phyloP scores from a whole-genome alignment of 2,113 vertebrate genomes.

The Engraulis encrasicolus region DNA sequence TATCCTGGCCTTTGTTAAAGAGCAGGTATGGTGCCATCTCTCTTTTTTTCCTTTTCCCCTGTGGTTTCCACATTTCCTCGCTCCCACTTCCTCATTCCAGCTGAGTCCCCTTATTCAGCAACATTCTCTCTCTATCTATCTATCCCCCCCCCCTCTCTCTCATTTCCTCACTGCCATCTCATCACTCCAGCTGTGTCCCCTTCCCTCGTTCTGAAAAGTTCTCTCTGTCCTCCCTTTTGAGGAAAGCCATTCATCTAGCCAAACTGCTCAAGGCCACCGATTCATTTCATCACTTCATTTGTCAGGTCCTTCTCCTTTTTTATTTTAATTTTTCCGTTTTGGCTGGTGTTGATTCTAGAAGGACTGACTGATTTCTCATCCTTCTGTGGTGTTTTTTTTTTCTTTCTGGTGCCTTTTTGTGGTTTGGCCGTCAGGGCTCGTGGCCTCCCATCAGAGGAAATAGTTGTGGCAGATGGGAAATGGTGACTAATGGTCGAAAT shows the following conservation, averaged over 20 bases:
- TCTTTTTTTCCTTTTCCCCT: not conserved
- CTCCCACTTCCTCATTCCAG: no score
- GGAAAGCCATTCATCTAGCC: not conserved
- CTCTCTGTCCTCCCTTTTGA: not conserved
- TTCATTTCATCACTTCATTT: not conserved
- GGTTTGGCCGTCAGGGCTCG: not conserved
- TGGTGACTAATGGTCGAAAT: not conserved
- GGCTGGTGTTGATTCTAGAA: not conserved
- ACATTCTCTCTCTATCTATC: not conserved
- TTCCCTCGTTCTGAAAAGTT: not conserved
- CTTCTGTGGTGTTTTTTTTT: not conserved
- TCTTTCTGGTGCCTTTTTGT: not conserved
- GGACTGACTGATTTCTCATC: not conserved
- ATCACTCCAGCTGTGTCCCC: not conserved
- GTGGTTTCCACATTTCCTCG: no score
- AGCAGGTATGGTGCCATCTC: constrained; percentile 81
- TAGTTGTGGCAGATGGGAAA: constrained; percentile 7
- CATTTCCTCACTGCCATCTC: no score
- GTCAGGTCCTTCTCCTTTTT: not conserved
- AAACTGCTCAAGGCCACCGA: not conserved
- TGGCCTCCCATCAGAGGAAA: not conserved
- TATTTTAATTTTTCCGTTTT: not conserved
- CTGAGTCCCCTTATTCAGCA: no score
- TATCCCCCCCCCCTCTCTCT: not conserved
- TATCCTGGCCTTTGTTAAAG: constrained; percentile 97